phyloP scores from a whole-genome alignment of 2,113 vertebrate genomes.

The Chroicocephalus ridibundus region DNA sequence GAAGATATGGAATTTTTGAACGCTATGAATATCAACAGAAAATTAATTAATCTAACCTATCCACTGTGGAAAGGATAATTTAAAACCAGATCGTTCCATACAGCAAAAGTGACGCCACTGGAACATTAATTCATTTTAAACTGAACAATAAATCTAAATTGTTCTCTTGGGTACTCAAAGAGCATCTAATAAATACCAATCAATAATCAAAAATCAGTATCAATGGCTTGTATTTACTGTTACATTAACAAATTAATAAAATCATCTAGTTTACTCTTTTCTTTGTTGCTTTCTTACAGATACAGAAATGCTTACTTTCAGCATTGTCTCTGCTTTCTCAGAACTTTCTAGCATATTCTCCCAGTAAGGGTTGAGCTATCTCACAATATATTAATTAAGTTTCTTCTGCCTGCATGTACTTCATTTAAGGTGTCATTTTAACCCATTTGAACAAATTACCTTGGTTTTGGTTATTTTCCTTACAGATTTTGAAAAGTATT shows the following conservation, averaged over 20 bases:
- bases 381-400: background rate
- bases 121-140: background rate
- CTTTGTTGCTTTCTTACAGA: background rate
- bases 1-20: slow-evolving; percentile 21
- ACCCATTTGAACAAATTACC: background rate
- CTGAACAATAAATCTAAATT: background rate
- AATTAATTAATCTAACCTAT: slow-evolving; percentile 29
- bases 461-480: background rate
- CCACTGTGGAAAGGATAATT: slow-evolving; percentile 28
- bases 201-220: background rate
- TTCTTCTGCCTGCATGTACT: background rate
- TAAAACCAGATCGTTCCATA: background rate
- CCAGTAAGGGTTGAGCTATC: background rate
- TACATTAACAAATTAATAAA: background rate
- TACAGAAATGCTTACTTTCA: background rate
- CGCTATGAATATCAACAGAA: slow-evolving; percentile 15
- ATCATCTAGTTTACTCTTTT: background rate
- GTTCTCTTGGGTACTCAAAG: background rate
- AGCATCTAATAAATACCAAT: background rate
- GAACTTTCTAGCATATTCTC: background rate
- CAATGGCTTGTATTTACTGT: background rate
- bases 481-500: background rate
- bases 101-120: background rate
- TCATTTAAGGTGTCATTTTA: background rate
- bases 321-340: background rate